Conservation (phyloP, 2,888 invertebrate genomes). For the Hirtodrosophila alboralis region DNA sequence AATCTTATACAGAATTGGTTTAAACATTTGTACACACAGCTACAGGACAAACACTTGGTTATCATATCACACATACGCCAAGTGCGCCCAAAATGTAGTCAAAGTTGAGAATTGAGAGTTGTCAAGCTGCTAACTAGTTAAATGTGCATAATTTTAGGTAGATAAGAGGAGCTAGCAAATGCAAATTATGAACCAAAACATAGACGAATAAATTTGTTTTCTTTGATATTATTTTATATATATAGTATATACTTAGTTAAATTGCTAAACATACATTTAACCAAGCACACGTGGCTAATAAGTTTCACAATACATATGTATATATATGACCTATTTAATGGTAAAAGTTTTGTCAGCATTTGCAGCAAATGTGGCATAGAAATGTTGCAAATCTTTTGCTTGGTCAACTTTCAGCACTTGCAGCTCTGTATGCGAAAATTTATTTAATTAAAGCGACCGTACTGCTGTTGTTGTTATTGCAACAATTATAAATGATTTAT, state of each 20-base stretch:
- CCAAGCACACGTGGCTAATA: constrained; percentile 16
- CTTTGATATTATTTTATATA: constrained; percentile 19
- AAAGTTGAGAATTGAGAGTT: too few species aligned
- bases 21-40: constrained; percentile 51
- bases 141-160: constrained; percentile 69
- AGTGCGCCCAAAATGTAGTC: constrained; percentile 44
- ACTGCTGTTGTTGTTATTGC: constrained; percentile 33
- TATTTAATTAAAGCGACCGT: constrained; percentile 65
- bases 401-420: constrained; percentile 24
- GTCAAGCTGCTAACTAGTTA: constrained; percentile 56
- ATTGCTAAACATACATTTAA: constrained; percentile 49
- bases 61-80: constrained; percentile 39
- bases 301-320: too few species aligned
- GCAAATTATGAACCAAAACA: constrained; percentile 48
- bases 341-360: constrained; percentile 46
- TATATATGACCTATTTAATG: constrained; percentile 37
- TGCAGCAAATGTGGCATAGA: constrained; percentile 28
- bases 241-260: constrained; percentile 32
- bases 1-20: constrained; percentile 51
- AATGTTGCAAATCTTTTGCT: constrained; percentile 41
- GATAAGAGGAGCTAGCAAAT: constrained; percentile 38
- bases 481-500: constrained; percentile 75
- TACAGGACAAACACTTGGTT: too few species aligned
- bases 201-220: constrained; percentile 6
- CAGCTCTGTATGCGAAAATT: constrained; percentile 26